Evolutionary conservation across 2,888 invertebrate genomes (phyloP), one percentile per base, ranked within the genome.

Genomic region (Elegia similella): DNA sequence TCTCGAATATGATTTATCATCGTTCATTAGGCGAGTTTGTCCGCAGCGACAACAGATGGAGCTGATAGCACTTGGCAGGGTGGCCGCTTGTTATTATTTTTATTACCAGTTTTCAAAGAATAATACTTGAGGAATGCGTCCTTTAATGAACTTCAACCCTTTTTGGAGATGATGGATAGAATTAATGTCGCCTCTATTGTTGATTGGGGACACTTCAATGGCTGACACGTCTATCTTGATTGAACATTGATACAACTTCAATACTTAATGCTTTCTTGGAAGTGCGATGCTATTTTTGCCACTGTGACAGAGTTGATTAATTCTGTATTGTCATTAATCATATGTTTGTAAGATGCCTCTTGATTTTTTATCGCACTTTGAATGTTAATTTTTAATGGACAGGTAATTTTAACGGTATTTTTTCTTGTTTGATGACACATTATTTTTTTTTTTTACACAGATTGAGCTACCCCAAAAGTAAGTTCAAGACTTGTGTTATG

Each of bases 1-100:
- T 89, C 88, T 91, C 90, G 90, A 91, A 90, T 91, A 91, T 91
- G 91, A 91, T 91, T 91, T 90, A 91, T 91, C 90, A 91, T 91
- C 90, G 90, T 91, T 91, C 90, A 91, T 91, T 91, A 91, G 88
- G 87, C 84, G 90, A 91, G 90, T 91, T 91, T 91, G 90, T 91
- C 90, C 90, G 88, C 88, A 86, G 80, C 90, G 90, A 90, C 90
- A 91, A 91, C 90, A 91, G 90, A 91, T 91, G 90, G 90, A 86
- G 90, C 90, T 88, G 91, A 91, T 91, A 91, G 86, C 88, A 90
- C 90, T 90, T 90, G 88, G 88, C 91, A 90, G 91, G 91, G 91
- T 91, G 91, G 91, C 90, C 90, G 84, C 80, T 87, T 88, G 88
- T 91, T 91, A 90, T 90, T 91, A 91, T 91, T 91, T 90, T 91